Percentiles rank a stretch among this genome's conserved stretches.
phyloP scores from a whole-genome alignment of 2,113 vertebrate species.

The Crotophaga sulcirostris region DNA sequence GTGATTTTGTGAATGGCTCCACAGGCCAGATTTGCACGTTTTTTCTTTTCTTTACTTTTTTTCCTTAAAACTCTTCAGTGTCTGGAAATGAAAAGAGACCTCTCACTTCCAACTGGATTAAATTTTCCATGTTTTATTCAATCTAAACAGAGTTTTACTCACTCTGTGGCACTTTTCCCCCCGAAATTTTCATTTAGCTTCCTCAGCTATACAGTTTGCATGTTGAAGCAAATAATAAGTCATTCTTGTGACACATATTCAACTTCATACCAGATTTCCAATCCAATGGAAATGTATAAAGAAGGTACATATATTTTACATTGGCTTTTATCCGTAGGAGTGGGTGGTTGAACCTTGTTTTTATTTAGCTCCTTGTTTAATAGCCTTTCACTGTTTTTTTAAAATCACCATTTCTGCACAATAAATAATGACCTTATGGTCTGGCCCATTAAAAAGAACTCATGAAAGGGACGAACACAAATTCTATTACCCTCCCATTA shows the following conservation, averaged over 20 bases:
- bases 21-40: not conserved
- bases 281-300: not conserved
- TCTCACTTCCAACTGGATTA: not conserved
- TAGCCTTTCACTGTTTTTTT: not conserved
- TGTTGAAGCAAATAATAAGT: not conserved
- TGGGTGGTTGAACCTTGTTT: not conserved
- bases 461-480: not conserved
- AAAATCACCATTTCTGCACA: not conserved
- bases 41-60: not conserved
- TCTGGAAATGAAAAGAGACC: not conserved
- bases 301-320: not conserved
- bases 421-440: constrained; percentile 11
- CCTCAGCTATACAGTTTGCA: not conserved
- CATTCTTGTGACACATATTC: not conserved
- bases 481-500: not conserved
- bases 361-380: not conserved
- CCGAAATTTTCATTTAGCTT: not conserved
- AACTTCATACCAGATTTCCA: not conserved
- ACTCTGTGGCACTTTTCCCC: not conserved
- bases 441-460: constrained; percentile 4
- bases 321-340: not conserved
- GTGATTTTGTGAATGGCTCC: not conserved
- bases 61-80: not conserved
- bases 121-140: not conserved
- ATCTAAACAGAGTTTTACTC: not conserved